Evolutionary conservation across 2,797 vertebrate genomes (phyloP), one percentile per base, ranked within the genome.

Genomic region (Limosa lapponica): DNA sequence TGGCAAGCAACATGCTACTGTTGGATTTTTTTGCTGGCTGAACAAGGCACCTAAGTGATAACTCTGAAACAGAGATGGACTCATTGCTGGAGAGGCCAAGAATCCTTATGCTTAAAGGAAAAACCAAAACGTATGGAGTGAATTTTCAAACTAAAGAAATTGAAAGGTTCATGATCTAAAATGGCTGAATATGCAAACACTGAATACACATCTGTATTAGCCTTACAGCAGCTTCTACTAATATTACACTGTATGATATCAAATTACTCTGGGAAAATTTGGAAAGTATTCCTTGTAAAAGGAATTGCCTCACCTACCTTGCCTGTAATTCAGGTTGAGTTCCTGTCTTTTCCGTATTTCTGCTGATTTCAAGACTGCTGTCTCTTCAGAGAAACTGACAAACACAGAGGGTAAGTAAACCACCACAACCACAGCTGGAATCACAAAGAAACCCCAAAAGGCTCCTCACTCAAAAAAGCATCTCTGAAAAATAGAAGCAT

Each of bases 131-230:
- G 7, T 67, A 15, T 4, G 44, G 46, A 86, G 91, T 34, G 2
- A 30, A 58, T 95, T 84, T 71, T 77, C 52, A 92, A 52, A 83
- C 58, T 84, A 88, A 95, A 85, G 36, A 55, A 93, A 91, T 46
- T 12, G 30, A 86, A 91, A 78, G 24, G 5, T 24, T 48, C 49
- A 20, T 48, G 10, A 30, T 73, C 23, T 64, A 62, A 93, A 92
- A 67, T 67, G 36, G 32, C 48, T 96, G 87, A 91, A 82, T 85
- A 94, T 69, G 37, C 79, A 74, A 92, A 65, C 2, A 30, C 13
- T 72, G 70, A 94, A 84, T 82, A 39, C 10, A 58, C 3, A 46
- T 54, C 59, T 70, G 4, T 82, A 77, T 87, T 61, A 90, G 28
- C 58, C 58, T 13, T 39, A 39, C 4, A 87, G 44, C 16, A 85